These are phyloP conservation scores for Hephaestus fuliginosus DNA, from an alignment of 2,797 vertebrate genomes.

Conservation along the genomic window DNA sequence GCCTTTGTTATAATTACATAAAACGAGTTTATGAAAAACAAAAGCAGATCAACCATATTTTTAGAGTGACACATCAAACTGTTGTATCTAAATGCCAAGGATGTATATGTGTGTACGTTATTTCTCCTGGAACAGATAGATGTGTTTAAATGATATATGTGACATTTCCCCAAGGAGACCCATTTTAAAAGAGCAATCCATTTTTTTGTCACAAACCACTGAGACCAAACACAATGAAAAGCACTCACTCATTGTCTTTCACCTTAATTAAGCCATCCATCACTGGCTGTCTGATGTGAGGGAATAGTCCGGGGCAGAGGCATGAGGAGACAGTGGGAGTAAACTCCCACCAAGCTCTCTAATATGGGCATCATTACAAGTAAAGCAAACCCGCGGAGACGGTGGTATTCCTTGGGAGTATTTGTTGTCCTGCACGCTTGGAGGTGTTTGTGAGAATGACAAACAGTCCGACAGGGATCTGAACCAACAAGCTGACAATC, in stretches of 20 bases:
- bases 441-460: slow-evolving; percentile 46
- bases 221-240: slow-evolving; percentile 86
- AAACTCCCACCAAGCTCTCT: slow-evolving; percentile 59
- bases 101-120: slow-evolving; percentile 34
- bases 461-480: slow-evolving; percentile 42
- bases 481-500: slow-evolving; percentile 30
- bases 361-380: slow-evolving; percentile 71
- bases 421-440: slow-evolving; percentile 48
- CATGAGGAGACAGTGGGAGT: slow-evolving; percentile 61
- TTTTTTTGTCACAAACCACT: slow-evolving; percentile 79
- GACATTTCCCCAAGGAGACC: slow-evolving; percentile 83
- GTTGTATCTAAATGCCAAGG: slow-evolving; percentile 29
- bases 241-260: slow-evolving; percentile 86
- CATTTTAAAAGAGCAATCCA: slow-evolving; percentile 80
- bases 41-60: neutral
- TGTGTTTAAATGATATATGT: slow-evolving; percentile 75
- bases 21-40: slow-evolving; percentile 17
- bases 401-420: slow-evolving; percentile 26
- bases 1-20: slow-evolving; percentile 16
- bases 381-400: slow-evolving; percentile 45
- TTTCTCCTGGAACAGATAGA: slow-evolving; percentile 56
- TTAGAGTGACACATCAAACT: slow-evolving; percentile 3
- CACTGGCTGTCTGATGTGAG: slow-evolving; percentile 78
- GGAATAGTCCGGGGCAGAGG: slow-evolving; percentile 70
- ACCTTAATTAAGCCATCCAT: slow-evolving; percentile 88